phyloP scores from a whole-genome alignment of 2,888 invertebrate species.

The Thysanoteuthis rhombus region DNA sequence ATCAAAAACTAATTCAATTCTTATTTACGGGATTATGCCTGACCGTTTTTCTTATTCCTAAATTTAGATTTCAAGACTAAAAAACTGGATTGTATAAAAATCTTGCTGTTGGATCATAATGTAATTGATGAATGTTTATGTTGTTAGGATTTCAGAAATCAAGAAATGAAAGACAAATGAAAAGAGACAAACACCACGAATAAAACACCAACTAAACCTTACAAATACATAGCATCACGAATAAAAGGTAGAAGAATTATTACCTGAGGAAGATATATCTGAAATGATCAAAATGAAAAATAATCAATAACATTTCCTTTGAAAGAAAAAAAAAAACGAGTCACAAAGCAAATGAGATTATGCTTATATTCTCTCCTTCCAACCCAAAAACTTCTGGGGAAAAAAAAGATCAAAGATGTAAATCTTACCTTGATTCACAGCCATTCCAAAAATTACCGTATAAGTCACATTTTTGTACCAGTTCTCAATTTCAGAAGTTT shows the following conservation, averaged over 20 bases:
- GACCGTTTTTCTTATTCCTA: too few relatives aligned
- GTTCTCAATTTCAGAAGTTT: too few relatives aligned
- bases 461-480: too few relatives aligned
- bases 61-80: background rate
- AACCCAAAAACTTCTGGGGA: too few relatives aligned
- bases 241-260: background rate
- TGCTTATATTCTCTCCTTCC: too few relatives aligned
- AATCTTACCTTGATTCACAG: too few relatives aligned
- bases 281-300: background rate
- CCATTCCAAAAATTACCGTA: too few relatives aligned
- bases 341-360: background rate
- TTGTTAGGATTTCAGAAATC: background rate
- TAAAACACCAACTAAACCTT: background rate
- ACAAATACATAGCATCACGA: background rate
- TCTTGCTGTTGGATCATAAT: background rate
- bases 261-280: conserved; percentile 12
- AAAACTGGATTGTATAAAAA: background rate
- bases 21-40: too few relatives aligned
- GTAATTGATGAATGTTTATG: background rate
- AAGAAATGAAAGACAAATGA: background rate
- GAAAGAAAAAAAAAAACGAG: background rate
- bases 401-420: background rate
- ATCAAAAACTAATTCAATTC: too few relatives aligned
- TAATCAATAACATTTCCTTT: background rate
- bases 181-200: background rate